Evolutionary conservation across 2,888 invertebrate species (phyloP), one percentile per base, ranked within the genome.

Genomic region (Melikaiella ostensackeni): DNA sequence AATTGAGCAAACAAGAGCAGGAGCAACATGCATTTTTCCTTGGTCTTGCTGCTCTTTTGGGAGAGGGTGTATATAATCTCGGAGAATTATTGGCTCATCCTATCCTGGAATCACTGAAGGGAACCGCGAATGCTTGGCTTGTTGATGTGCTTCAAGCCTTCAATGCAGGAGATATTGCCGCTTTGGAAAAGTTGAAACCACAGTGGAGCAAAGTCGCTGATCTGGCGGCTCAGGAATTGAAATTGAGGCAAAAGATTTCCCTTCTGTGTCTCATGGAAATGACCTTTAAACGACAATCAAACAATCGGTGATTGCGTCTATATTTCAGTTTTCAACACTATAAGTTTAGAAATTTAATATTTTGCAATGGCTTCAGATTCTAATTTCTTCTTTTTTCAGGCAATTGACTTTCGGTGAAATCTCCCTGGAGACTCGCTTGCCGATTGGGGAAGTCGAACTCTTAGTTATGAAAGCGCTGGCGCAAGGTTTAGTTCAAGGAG

Each of bases 391-490:
- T 55, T 21, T 27, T 74, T 74, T 77, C 85, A 92, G 95, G 77
- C 96, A 97, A 88, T 93, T 99, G 77, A 94, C 97, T 0, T 99
- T 99, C 92, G 93, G 94, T 0, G 98, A 99, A 91, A 98, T 99
- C 76, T 95, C 98, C 0, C 92, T 93, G 42, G 97, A 97, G 89
- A 97, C 98, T 5, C 94, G 96, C 83, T 93, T 99, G 77, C 97
- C 97, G 0, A 92, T 95, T 0, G 95, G 96, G 84, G 96, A 98
- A 90, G 98, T 99, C 27, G 99, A 99, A 90, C 93, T 98, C 81
- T 93, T 99, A 63, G 97, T 99, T 0, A 99, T 99, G 99, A 98
- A 98, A 92, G 99, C 99, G 0, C 91, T 99, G 35, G 97, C 99
- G 0, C 96, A 98, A 90, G 98, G 97, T 30, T 93, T 99, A 21